These are phyloP conservation scores for Podarcis raffonei DNA, from an alignment of 2,113 vertebrate genomes.

Conservation along the genomic window DNA sequence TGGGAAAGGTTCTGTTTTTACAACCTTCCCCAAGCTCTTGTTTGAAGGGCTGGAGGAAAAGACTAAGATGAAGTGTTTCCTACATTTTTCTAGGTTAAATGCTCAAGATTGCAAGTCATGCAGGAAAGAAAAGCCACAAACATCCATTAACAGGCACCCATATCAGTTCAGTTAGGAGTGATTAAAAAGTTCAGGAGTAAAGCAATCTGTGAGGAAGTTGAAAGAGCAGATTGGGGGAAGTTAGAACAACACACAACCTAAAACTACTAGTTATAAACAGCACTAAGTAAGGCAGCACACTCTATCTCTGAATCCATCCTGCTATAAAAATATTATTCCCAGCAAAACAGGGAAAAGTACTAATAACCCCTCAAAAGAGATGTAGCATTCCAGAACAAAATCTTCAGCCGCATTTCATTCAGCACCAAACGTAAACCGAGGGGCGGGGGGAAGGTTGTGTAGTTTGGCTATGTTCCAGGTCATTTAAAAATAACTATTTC, in stretches of 20 bases:
- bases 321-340: slow-evolving; percentile 60
- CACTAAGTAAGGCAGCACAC: slow-evolving; percentile 26
- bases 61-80: slow-evolving; percentile 60
- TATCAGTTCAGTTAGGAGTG: background rate
- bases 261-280: slow-evolving; percentile 38
- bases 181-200: slow-evolving; percentile 14
- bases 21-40: slow-evolving; percentile 67
- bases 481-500: slow-evolving; percentile 79
- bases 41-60: slow-evolving; percentile 61
- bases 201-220: background rate
- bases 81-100: slow-evolving; percentile 56
- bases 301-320: slow-evolving; percentile 50
- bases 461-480: slow-evolving; percentile 70
- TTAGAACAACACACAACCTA: slow-evolving; percentile 31
- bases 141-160: background rate
- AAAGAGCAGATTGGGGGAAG: slow-evolving; percentile 41
- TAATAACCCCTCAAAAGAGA: slow-evolving; percentile 48
- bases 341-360: slow-evolving; percentile 54
- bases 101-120: slow-evolving; percentile 52
- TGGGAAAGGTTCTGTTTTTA: slow-evolving; percentile 70
- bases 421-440: slow-evolving; percentile 69
- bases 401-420: slow-evolving; percentile 69
- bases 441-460: slow-evolving; percentile 30
- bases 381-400: slow-evolving; percentile 63
- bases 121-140: slow-evolving; percentile 40